Base-by-base conservation (phyloP, 2,888 invertebrate species). In the Synergus umbraculus region DNA sequence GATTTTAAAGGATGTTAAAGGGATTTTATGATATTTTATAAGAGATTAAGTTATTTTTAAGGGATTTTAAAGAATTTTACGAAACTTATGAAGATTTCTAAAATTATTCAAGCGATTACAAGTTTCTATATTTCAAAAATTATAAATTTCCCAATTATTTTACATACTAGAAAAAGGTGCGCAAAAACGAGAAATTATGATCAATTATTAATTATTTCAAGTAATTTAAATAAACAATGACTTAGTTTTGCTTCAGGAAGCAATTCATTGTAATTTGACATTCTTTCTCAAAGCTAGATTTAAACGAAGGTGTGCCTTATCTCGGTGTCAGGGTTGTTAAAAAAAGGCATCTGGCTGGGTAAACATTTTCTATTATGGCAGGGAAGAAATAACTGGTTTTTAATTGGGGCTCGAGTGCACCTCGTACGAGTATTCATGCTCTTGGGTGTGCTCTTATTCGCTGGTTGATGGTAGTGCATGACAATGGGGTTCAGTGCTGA, bases 401-500 rank as follows among this genome's bases (percentile, higher is more conserved):
- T 79, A 79, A 79, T 79, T 79, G 79, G 58, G 58, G 22, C 44
- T 79, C 66, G 76, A 79, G 79, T 79, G 43, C 60, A 44, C 29
- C 67, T 46, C 67, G 18, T 41, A 29, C 37, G 22, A 41, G 22
- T 65, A 5, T 22, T n/a, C 10, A 7, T 22, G 76, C 8, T n/a
- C 41, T 58, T 64, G 49, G 44, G 58, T 60, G 69, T 60, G 58
- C 69, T 69, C 60, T 73, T 54, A 69, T 54, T 64, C 77, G 65
- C 44, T 76, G 13, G n/a, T 22, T 43, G 78, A 78, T 78, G 83
- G 80, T 78, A 83, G 84, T 83, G 83, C 84, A 83, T 85, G 86
- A 87, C 87, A 87, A 86, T 86, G 85, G 85, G 84, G 83, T 85
- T 78, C 83, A 81, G 85, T 76, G 88, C 86, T 88, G 88, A 88